phyloP scores from a whole-genome alignment of 2,888 invertebrate genomes.

The Cephus rjabovi region DNA sequence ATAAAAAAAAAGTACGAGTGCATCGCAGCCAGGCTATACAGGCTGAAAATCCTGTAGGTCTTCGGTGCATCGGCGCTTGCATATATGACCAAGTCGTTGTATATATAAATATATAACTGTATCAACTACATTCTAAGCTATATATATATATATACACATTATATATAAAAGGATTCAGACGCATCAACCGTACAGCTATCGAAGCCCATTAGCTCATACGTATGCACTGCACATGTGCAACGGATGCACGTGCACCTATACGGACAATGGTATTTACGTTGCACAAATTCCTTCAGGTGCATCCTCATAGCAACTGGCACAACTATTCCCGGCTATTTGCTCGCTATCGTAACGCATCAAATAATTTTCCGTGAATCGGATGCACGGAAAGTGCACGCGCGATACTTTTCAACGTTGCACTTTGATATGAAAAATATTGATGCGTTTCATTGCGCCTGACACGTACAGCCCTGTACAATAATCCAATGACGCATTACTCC shows the following conservation, averaged over 20 bases:
- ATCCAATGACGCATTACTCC: background rate
- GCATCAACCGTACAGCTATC: background rate
- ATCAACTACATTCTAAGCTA: background rate
- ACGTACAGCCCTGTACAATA: background rate
- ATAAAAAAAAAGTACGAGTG: constrained; percentile 25
- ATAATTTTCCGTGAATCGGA: background rate
- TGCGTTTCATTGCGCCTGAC: background rate
- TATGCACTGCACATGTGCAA: background rate
- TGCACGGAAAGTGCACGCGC: background rate
- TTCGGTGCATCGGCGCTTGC: constrained; percentile 30
- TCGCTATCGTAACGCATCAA: background rate
- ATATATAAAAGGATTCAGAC: background rate
- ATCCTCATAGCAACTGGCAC: background rate
- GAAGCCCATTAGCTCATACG: background rate
- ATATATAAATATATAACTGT: background rate
- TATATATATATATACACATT: background rate
- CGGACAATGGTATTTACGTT: background rate
- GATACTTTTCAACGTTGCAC: background rate
- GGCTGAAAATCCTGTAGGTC: constrained; percentile 34
- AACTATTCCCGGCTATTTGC: background rate
- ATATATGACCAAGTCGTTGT: background rate
- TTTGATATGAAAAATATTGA: background rate
- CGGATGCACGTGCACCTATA: background rate
- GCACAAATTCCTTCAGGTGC: background rate
- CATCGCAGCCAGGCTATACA: constrained; percentile 9